A percentile compares a stretch with the other conserved stretches of the same genome.
These are phyloP conservation scores for Pristionchus pacificus DNA, from an alignment of 1,140 invertebrate genomes.

Conservation along the genomic window DNA sequence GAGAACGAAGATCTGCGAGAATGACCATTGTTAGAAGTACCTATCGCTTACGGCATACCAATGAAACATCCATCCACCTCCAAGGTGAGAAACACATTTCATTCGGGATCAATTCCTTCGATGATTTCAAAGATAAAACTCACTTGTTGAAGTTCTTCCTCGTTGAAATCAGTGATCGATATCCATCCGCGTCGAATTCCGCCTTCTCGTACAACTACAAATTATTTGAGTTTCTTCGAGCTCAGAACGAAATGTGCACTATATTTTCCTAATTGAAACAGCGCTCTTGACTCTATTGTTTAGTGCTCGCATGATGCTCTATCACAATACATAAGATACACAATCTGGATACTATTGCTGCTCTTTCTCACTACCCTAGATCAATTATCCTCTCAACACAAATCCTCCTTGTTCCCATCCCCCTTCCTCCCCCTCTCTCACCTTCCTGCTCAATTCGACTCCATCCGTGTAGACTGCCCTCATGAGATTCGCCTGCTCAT, in stretches of 20 bases:
- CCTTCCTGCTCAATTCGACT: conserved; percentile 72
- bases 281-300: too few relatives aligned
- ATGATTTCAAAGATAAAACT: too few relatives aligned
- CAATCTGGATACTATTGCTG: neutral
- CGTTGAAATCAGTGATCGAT: neutral
- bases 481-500: neutral
- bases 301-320: too few relatives aligned
- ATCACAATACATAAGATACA: too few relatives aligned
- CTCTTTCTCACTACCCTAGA: neutral
- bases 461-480: conserved; percentile 30
- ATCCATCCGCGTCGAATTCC: neutral
- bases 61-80: too few relatives aligned
- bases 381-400: neutral
- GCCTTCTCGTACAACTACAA: neutral
- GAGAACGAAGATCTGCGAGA: too few relatives aligned
- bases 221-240: too few relatives aligned
- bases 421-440: conserved; percentile 63
- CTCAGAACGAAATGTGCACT: conserved; percentile 66
- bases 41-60: too few relatives aligned
- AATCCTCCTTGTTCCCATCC: neutral
- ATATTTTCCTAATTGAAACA: too few relatives aligned
- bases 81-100: too few relatives aligned
- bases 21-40: too few relatives aligned
- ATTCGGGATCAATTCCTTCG: too few relatives aligned
- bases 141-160: neutral